Conservation (phyloP, 1,140 invertebrate species). For the Acromyrmex echinatior region DNA sequence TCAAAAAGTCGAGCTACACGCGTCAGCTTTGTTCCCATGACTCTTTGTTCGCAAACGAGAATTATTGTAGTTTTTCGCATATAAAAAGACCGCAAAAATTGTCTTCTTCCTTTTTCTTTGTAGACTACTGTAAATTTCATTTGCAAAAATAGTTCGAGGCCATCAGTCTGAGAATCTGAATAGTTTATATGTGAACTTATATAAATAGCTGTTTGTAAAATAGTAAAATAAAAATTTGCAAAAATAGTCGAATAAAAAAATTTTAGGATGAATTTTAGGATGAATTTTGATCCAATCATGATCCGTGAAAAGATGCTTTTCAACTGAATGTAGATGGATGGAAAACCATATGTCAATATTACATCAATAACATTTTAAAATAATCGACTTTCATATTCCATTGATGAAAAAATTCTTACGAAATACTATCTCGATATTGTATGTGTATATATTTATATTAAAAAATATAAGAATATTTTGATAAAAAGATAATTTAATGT, state of each 20-base stretch:
- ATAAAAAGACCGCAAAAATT: conserved; percentile 18
- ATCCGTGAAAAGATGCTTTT: background rate
- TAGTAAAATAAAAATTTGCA: conserved; percentile 1
- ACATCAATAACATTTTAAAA: conserved; percentile 9
- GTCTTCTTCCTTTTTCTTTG: background rate
- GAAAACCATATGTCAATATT: background rate
- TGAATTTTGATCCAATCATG: background rate
- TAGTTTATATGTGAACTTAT: background rate
- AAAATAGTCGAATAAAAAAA: background rate
- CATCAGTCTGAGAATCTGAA: background rate
- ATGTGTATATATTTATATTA: background rate
- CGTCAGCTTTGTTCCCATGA: conserved; percentile 29
- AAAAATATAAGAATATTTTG: background rate
- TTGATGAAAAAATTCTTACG: conserved; percentile 11
- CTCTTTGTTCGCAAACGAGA: conserved; percentile 27
- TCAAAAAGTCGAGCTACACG: conserved; percentile 32
- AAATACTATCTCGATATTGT: background rate
- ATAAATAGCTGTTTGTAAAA: background rate
- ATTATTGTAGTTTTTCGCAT: conserved; percentile 32
- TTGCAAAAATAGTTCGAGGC: conserved; percentile 25
- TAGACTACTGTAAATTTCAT: conserved; percentile 3
- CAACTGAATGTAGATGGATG: background rate
- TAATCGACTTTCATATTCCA: conserved; percentile 19
- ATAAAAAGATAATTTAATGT: background rate
- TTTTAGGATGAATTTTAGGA: background rate